Conservation (phyloP, 2,113 vertebrate species). For the Cisticola juncidis region DNA sequence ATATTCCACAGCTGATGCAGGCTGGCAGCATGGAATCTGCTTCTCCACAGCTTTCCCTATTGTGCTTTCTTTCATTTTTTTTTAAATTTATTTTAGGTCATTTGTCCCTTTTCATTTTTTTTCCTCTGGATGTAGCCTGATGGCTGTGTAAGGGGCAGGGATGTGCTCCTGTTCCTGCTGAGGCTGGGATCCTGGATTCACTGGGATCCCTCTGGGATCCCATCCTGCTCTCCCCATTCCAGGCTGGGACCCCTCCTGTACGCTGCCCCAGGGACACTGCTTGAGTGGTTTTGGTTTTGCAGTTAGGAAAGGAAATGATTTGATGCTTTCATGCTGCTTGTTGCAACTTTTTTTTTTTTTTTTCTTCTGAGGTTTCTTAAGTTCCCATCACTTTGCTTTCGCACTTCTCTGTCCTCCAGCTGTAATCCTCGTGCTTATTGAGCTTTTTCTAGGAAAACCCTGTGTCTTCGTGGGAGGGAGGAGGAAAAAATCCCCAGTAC, state of each 20-base stretch:
- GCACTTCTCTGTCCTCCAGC: background rate
- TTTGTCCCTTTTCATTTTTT: background rate
- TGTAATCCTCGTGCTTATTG: rapidly evolving
- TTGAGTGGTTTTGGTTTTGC: background rate
- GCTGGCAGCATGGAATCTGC: background rate
- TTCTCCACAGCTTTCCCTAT: background rate
- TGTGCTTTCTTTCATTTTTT: background rate
- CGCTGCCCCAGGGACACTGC: rapidly evolving
- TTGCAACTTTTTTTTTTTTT: background rate
- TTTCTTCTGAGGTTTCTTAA: background rate
- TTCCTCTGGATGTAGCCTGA: background rate
- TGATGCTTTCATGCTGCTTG: rapidly evolving
- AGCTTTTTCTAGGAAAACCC: background rate
- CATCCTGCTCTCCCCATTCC: background rate
- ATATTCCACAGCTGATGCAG: background rate
- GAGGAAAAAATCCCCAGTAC: background rate
- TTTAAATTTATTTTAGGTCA: background rate
- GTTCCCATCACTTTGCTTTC: background rate
- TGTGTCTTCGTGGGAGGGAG: background rate
- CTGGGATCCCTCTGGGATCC: background rate
- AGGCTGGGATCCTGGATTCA: background rate
- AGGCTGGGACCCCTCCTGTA: rapidly evolving
- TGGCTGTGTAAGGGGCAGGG: background rate
- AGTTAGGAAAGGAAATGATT: background rate
- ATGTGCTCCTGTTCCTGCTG: background rate